phyloP scores from a whole-genome alignment of 2,113 vertebrate genomes.

The Plectropomus leopardus region DNA sequence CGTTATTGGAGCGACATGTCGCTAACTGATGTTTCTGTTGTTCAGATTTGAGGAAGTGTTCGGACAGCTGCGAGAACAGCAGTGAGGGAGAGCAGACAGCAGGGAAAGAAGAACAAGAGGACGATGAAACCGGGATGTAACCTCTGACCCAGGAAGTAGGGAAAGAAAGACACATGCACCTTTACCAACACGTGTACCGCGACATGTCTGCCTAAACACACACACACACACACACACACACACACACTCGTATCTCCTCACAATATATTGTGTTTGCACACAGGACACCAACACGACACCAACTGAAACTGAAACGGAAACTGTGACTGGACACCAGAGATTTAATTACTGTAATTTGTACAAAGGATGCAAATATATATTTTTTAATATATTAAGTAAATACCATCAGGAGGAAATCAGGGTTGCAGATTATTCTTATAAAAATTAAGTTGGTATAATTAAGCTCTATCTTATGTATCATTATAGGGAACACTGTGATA shows the following conservation, averaged over 20 bases:
- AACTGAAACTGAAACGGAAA: too few relatives aligned
- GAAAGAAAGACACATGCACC: constrained; percentile 13
- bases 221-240: not conserved
- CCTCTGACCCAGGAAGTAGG: constrained; percentile 46
- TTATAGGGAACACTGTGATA: not conserved
- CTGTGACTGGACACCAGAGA: not conserved
- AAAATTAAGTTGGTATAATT: not conserved
- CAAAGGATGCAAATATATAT: constrained; percentile 22
- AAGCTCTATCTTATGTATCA: not conserved
- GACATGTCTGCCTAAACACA: not conserved
- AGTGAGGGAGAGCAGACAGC: constrained; percentile 67
- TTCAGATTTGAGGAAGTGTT: constrained; percentile 89
- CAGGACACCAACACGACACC: too few relatives aligned
- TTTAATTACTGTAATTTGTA: constrained; percentile 2
- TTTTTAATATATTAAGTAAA: not conserved
- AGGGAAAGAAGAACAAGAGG: constrained; percentile 65
- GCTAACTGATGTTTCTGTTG: constrained; percentile 81
- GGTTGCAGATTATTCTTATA: not conserved
- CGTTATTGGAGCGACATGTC: constrained; percentile 74
- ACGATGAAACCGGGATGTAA: constrained; percentile 20
- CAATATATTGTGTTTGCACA: not conserved
- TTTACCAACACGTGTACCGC: not conserved
- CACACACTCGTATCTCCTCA: not conserved
- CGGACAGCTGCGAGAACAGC: constrained; percentile 78
- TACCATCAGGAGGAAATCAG: not conserved